Evolutionary conservation across 1,140 invertebrate genomes (phyloP).

Genomic region (Hydropsyche tenuis): DNA sequence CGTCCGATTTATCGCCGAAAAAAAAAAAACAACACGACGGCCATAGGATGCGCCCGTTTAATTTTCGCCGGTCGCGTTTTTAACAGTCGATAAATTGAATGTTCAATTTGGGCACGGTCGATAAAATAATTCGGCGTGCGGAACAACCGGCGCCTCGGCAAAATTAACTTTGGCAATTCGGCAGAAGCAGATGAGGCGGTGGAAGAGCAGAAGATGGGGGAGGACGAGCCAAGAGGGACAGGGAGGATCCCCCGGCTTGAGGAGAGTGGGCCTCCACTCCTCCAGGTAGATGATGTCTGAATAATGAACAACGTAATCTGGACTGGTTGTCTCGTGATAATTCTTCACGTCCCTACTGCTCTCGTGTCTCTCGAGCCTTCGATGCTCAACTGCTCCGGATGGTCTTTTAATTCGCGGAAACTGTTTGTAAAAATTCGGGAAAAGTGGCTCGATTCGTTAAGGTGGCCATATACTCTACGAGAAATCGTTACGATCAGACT

Average conservation of each 20-base stretch:
- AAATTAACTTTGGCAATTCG: constrained; percentile 42
- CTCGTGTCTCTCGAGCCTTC: no score
- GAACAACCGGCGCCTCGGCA: constrained; percentile 12
- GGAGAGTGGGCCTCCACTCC: neutral
- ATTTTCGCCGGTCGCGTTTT: constrained; percentile 33
- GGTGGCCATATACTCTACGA: no score
- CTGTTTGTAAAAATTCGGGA: no score
- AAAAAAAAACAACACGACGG: neutral
- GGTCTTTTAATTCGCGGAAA: no score
- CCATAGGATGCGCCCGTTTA: constrained; percentile 16
- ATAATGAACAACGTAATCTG: constrained; percentile 49
- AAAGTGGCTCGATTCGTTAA: no score
- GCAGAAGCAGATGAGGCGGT: neutral
- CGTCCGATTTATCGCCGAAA: neutral
- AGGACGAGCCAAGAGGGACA: neutral
- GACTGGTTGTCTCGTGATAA: constrained; percentile 47
- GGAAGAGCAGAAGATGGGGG: neutral
- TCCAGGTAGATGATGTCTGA: constrained; percentile 48
- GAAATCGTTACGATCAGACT: no score
- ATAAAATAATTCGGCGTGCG: constrained; percentile 34
- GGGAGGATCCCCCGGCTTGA: constrained; percentile 9
- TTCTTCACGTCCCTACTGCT: constrained; percentile 34
- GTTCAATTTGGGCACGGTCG: constrained; percentile 36
- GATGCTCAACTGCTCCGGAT: no score
- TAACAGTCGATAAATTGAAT: constrained; percentile 39